Evolutionary conservation across 2,888 invertebrate species (phyloP), one percentile per base, ranked within the genome.

Genomic region (Mesopsocus fuscifrons): DNA sequence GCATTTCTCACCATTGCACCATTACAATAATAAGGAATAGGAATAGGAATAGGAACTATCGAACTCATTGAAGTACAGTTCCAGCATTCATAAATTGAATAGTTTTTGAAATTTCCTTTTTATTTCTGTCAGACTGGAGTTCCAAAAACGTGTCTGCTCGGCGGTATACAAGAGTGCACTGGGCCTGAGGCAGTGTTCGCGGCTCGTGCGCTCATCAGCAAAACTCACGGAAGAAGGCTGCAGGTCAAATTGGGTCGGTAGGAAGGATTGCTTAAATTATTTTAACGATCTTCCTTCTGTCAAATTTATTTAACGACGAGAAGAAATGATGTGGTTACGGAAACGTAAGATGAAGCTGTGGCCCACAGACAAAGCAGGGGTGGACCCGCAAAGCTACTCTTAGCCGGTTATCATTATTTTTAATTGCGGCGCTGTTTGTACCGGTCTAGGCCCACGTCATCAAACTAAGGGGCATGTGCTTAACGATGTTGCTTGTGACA

Each of bases 251-350:
- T 38, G 38, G 38, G 38, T 38, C 21, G 21, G 38, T 13, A 38
- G 21, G 38, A 38, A 38, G 38, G 38, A 38, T 21, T 38, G 38
- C 38, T 38, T 26, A 26, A 26, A 26, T 26, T 26, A 26, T 26
- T 26, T 38, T 38, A 38, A 38, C 38, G 38, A 38, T 38, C 38
- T 38, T 21, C 38, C 21, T 38, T 38, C 38, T 38, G 38, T 38
- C 38, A 38, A 38, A 38, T 38, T 20, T 38, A 38, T 38, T 38
- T 38, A 38, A 38, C 38, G 38, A 38, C 20, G 38, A 38, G 21
- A 20, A 38, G 21, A 34, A 34, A 34, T 26, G 26, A 26, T 26
- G 26, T 26, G 26, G 26, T 26, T 26, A 26, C 26, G 26, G 26
- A 26, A 26, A 26, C 26, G 26, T 26, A 26, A 26, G 26, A 26